Evolutionary conservation across 2,113 vertebrate species (phyloP).

Genomic region (Cyanistes caeruleus): DNA sequence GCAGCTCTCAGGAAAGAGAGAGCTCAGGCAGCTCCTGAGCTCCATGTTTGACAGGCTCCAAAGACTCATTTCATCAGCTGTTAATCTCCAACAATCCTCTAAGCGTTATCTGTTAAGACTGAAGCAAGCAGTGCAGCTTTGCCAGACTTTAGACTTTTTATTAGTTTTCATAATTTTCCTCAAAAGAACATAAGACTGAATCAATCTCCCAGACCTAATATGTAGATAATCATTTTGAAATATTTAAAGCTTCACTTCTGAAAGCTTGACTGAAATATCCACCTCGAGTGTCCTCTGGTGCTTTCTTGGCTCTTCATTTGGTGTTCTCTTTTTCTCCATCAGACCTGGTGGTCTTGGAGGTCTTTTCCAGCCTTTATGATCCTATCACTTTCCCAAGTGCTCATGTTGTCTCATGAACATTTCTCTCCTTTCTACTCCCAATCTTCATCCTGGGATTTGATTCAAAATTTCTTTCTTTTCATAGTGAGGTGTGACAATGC

Average conservation of each 20-base stretch:
- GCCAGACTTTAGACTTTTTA: conserved; percentile 58
- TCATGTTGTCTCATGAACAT: not conserved
- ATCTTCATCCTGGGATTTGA: not conserved
- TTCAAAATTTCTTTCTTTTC: not conserved
- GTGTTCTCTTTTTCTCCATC: not conserved
- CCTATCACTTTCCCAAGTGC: not conserved
- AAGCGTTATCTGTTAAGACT: conserved; percentile 65
- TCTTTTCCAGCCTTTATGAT: not conserved
- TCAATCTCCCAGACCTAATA: conserved; percentile 60
- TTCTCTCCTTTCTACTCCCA: not conserved
- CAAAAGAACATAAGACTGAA: conserved; percentile 65
- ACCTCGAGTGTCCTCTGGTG: not conserved
- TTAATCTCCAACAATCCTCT: conserved; percentile 65
- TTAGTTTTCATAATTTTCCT: conserved; percentile 71
- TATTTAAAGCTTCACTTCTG: conserved; percentile 54
- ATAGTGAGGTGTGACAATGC: not conserved
- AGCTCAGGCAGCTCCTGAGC: not conserved
- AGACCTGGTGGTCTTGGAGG: not conserved
- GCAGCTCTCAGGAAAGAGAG: not conserved
- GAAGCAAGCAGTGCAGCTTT: conserved; percentile 47
- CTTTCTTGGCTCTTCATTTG: not conserved
- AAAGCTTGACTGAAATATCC: conserved; percentile 10
- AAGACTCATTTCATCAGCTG: conserved; percentile 51
- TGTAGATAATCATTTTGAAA: conserved; percentile 58
- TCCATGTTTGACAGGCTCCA: conserved; percentile 1